phyloP scores from a whole-genome alignment of 2,888 invertebrate genomes.

The Campoplex nolae region DNA sequence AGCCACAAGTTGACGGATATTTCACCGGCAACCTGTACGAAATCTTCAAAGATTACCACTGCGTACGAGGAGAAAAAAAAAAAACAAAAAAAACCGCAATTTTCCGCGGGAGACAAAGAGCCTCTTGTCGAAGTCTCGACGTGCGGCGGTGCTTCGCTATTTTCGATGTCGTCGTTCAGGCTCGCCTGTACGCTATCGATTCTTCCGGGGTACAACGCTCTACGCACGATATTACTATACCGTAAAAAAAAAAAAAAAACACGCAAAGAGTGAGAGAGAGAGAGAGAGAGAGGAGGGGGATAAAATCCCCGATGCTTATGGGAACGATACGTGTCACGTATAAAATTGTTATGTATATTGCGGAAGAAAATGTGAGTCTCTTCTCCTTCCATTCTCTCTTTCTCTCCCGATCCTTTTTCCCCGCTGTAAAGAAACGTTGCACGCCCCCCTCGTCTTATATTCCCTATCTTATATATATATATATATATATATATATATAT shows the following conservation, averaged over 20 bases:
- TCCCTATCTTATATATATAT: slow-evolving; percentile 7
- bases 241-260: slow-evolving; percentile 8
- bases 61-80: slow-evolving; percentile 11
- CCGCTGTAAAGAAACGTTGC: slow-evolving; percentile 1
- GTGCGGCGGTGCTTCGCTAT: slow-evolving; percentile 53
- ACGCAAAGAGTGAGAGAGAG: background rate
- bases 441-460: slow-evolving; percentile 28
- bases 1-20: background rate
- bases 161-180: slow-evolving; percentile 55
- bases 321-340: slow-evolving; percentile 72
- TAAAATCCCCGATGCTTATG: slow-evolving; percentile 70
- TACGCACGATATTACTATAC: slow-evolving; percentile 11
- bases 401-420: slow-evolving; percentile 20
- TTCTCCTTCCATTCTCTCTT: background rate
- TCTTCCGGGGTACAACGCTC: slow-evolving; percentile 35
- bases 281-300: slow-evolving; percentile 24
- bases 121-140: slow-evolving; percentile 28
- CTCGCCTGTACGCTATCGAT: slow-evolving; percentile 59
- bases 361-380: slow-evolving; percentile 44
- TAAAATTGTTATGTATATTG: slow-evolving; percentile 73
- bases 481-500: background rate
- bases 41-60: slow-evolving; percentile 25
- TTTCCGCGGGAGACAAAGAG: slow-evolving; percentile 34
- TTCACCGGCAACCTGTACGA: background rate
- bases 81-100: slow-evolving; percentile 31